These are phyloP conservation scores for Nemurella pictetii DNA, from an alignment of 2,888 invertebrate species.

Conservation along the genomic window DNA sequence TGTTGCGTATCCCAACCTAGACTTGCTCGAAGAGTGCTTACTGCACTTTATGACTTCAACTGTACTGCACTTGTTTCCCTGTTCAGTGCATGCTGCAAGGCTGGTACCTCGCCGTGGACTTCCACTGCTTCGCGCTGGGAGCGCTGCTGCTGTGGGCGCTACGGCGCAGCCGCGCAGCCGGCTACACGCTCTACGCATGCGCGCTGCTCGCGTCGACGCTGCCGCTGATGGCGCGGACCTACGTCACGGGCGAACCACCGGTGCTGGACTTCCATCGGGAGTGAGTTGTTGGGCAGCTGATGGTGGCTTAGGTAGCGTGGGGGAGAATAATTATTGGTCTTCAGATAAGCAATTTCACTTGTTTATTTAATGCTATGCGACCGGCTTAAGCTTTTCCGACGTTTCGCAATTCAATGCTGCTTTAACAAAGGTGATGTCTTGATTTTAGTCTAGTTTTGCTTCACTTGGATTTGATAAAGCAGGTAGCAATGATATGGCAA, in stretches of 20 bases:
- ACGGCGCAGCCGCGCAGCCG: constrained; percentile 51
- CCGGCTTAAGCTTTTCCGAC: neutral
- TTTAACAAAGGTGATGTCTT: neutral
- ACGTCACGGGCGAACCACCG: constrained; percentile 42
- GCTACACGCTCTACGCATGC: constrained; percentile 50
- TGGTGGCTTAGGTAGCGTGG: neutral
- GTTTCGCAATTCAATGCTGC: neutral
- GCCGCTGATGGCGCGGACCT: constrained; percentile 59
- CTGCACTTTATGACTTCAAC: no score
- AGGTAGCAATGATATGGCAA: no score
- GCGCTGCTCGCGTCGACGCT: constrained; percentile 53
- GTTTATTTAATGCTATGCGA: neutral
- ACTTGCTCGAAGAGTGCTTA: no score
- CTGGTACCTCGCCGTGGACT: no score
- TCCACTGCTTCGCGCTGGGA: constrained; percentile 62
- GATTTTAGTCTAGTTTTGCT: neutral
- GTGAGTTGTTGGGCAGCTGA: neutral
- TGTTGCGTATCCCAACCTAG: no score
- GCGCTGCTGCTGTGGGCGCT: constrained; percentile 50
- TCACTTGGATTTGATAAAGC: neutral
- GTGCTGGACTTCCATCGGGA: constrained; percentile 3
- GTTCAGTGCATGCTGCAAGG: constrained; percentile 66
- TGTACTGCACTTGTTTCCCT: neutral
- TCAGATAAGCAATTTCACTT: neutral
- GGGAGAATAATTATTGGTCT: neutral